Base-by-base conservation (phyloP, 1,140 invertebrate species). In the Drosophila mauritiana region DNA sequence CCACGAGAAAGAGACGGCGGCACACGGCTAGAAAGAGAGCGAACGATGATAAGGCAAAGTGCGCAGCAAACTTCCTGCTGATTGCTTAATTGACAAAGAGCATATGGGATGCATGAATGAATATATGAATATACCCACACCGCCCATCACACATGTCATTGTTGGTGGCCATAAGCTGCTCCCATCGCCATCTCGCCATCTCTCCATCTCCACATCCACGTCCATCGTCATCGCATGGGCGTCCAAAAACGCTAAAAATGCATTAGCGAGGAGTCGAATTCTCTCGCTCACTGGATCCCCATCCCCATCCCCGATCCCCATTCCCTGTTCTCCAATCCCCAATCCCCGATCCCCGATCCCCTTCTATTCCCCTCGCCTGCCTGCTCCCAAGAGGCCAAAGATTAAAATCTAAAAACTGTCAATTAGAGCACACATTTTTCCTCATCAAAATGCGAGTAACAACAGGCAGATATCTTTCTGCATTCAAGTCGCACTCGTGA, bases 391-490 rank as follows among this genome's bases (percentile, higher is more conserved):
- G 45, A 56, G 62, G 76, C 73, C 75, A 69, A 83, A 88, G 83
- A 88, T 88, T 88, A 89, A 89, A 88, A 88, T 88, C 83, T 89
- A 89, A 88, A 88, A 88, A 88, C 83, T 88, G 83, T 88, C 83
- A 88, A 88, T 88, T 88, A 88, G 83, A 89, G 83, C 83, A 86
- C 83, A 86, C 83, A 88, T 88, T 88, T 88, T 89, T 88, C 84
- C 80, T 88, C 84, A 89, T 88, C 83, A 88, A 89, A 88, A 88
- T 49, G 75, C 46, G 55, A 78, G 68, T 67, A 80, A 77, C 75
- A 83, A 75, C 70, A 64, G 51, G 42, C 31, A 53, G 52, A 65
- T 42, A 27, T 42, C 37, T 53, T 36, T 0, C 15, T 6, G 6
- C 1, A 0, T 22, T 4, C 11, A n/a, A 56, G 5, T 6, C 40